Percentiles rank a stretch among this genome's conserved stretches.
phyloP scores from a whole-genome alignment of 2,888 invertebrate species.

The Linnaemya vulpina region DNA sequence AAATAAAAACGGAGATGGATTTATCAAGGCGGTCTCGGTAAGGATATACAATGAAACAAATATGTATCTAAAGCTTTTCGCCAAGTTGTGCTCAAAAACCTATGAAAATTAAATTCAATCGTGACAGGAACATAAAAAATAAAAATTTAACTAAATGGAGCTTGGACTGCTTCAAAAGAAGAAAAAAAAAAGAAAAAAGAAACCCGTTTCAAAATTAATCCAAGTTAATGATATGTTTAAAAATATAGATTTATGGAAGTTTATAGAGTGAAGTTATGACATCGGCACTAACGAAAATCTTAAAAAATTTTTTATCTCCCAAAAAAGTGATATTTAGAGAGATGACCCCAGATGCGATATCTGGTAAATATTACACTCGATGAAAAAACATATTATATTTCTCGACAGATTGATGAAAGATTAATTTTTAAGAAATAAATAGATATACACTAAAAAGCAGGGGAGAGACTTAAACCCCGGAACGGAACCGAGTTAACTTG shows the following conservation, averaged over 20 bases:
- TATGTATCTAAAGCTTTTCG: neutral
- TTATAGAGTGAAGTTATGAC: neutral
- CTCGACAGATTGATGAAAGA: too few relatives aligned
- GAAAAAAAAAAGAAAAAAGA: neutral
- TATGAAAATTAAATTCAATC: neutral
- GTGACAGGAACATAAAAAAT: neutral
- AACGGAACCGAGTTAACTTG: too few relatives aligned
- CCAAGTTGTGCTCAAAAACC: neutral
- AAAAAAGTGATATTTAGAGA: neutral
- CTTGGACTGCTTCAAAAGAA: neutral
- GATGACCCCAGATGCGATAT: neutral
- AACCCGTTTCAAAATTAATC: neutral
- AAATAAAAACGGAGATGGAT: slow-evolving; percentile 79
- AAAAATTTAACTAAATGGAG: neutral
- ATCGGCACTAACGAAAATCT: neutral
- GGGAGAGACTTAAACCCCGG: too few relatives aligned
- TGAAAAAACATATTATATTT: too few relatives aligned
- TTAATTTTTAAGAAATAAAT: too few relatives aligned
- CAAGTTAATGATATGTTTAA: neutral
- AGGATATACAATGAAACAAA: slow-evolving; percentile 73
- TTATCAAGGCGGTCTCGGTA: slow-evolving; percentile 83
- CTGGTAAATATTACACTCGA: too few relatives aligned
- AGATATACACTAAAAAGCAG: too few relatives aligned
- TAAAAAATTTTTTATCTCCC: neutral
- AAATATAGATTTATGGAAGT: neutral